phyloP scores from a whole-genome alignment of 2,113 vertebrate genomes.

The Elgaria multicarinata region DNA sequence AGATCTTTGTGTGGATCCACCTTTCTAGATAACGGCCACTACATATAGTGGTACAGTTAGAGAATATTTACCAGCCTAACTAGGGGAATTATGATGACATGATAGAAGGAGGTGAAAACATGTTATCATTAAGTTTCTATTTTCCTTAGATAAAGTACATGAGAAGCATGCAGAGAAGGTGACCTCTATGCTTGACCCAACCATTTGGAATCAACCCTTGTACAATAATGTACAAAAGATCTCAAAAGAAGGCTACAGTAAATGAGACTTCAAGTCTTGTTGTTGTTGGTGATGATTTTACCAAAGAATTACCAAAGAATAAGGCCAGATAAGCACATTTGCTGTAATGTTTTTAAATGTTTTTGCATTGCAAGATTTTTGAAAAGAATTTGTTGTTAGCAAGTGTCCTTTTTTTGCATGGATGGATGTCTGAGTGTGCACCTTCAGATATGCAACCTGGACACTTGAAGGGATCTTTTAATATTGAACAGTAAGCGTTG shows the following conservation, averaged over 20 bases:
- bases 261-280: slow-evolving; percentile 35
- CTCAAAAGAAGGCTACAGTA: slow-evolving; percentile 38
- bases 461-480: too few relatives aligned
- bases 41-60: background rate
- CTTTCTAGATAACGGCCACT: background rate
- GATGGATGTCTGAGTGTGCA: too few relatives aligned
- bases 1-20: background rate
- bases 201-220: background rate
- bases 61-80: background rate
- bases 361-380: slow-evolving; percentile 43
- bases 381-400: background rate
- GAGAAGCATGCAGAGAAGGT: background rate
- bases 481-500: too few relatives aligned
- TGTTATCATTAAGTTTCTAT: background rate
- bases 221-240: slow-evolving; percentile 8
- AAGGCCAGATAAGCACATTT: slow-evolving; percentile 59
- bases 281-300: slow-evolving; percentile 66
- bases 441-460: too few relatives aligned
- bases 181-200: background rate
- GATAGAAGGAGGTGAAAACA: background rate
- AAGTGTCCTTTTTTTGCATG: too few relatives aligned
- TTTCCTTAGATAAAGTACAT: background rate
- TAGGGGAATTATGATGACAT: background rate
- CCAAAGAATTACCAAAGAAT: slow-evolving; percentile 58
- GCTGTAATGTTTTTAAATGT: slow-evolving; percentile 53